Evolutionary conservation across 1,140 invertebrate species (phyloP), one percentile per base, ranked within the genome.

Genomic region (Brachystomella parvula): DNA sequence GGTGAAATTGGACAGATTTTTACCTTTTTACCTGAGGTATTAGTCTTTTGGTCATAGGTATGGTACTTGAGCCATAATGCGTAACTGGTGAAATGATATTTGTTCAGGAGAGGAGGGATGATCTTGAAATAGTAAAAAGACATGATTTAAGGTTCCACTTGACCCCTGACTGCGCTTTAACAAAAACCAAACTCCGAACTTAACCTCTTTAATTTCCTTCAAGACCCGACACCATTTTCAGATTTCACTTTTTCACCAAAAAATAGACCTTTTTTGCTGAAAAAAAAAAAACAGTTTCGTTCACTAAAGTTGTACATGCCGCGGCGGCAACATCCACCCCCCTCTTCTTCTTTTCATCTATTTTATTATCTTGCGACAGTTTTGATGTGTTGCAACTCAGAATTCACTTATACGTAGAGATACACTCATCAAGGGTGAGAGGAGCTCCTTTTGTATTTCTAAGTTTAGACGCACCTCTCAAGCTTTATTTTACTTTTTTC

Each of bases 81-180:
- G 63, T 61, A 61, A 17, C 56, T 65, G 63, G 65, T 62, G 69
- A 67, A 61, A 64, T 58, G 66, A 66, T 71, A 71, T 71, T 71
- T 71, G 70, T 71, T 68, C 70, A 68, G 64, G 70, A 61, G 56
- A 67, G 29, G 61, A 39, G 47, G n/a, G 63, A 64, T 39, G 49
- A 15, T 3, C 9, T 53, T 15, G 24, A 53, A 24, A 24, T 15
- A 53, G 49, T 53, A 53, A 53, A 53, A 53, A 53, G 49, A 19
- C 9, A 71, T 69, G 70, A 72, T 72, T 72, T 72, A 72, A 72
- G 70, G 70, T 61, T 68, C 64, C 66, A 72, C 67, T 72, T 72
- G 70, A 72, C 67, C 70, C 65, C 70, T 66, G 47, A 61, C 70
- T 72, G 70, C 30, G 67, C 26, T 57, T 56, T 31, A 67, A 72